These are phyloP conservation scores for Psilanteris sp. DNA, from an alignment of 1,140 invertebrate species.

Conservation along the genomic window DNA sequence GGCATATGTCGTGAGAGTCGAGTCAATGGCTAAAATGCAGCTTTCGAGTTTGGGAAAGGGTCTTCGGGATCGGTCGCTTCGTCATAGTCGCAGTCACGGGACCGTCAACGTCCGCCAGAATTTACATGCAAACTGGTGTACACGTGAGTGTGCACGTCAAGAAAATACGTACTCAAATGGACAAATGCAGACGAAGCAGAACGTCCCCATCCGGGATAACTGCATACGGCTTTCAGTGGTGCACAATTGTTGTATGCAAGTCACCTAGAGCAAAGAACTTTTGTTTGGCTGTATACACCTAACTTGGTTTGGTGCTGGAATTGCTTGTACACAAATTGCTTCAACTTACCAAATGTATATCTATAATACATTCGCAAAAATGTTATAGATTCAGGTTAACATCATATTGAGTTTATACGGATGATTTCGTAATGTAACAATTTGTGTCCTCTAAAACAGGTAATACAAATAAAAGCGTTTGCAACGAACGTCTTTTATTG, in stretches of 20 bases:
- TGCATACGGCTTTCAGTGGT: slow-evolving; percentile 30
- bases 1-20: slow-evolving; percentile 1
- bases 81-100: slow-evolving; percentile 15
- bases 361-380: too few relatives aligned
- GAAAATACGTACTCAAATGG: slow-evolving; percentile 26
- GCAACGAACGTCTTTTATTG: too few relatives aligned
- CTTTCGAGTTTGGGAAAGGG: not conserved
- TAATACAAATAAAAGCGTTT: too few relatives aligned
- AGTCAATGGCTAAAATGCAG: slow-evolving; percentile 13
- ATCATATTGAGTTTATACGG: too few relatives aligned
- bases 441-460: too few relatives aligned
- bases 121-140: not conserved
- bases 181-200: slow-evolving; percentile 22
- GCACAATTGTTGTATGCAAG: slow-evolving; percentile 27
- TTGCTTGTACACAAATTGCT: slow-evolving; percentile 29
- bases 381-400: too few relatives aligned
- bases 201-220: slow-evolving; percentile 26
- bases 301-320: slow-evolving; percentile 24
- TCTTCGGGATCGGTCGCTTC: slow-evolving; percentile 1
- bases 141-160: not conserved
- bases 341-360: slow-evolving; percentile 11
- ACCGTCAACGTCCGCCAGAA: not conserved
- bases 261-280: slow-evolving; percentile 37
- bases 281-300: slow-evolving; percentile 37
- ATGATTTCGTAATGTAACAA: too few relatives aligned